phyloP scores from a whole-genome alignment of 2,113 vertebrate species.

The Rhinolophus sinicus region DNA sequence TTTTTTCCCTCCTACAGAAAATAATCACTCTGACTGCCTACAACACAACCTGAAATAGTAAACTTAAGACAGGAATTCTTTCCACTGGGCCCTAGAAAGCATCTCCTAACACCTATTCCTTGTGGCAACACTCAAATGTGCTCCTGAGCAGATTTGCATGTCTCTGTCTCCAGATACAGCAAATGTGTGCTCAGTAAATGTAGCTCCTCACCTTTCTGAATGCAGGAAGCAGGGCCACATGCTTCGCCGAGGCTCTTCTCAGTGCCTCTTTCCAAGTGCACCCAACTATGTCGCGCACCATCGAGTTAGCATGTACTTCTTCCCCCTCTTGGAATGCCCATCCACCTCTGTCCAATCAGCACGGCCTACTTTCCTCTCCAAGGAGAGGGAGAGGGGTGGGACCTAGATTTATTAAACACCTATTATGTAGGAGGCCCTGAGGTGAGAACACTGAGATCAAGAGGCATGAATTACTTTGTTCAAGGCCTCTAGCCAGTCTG shows the following conservation, averaged over 20 bases:
- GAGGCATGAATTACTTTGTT: neutral
- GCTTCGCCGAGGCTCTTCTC: neutral
- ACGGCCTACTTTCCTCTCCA: neutral
- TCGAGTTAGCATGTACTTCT: no score
- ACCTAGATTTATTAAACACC: neutral
- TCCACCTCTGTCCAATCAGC: no score
- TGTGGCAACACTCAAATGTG: neutral
- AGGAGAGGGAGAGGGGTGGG: no score
- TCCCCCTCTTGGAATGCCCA: accelerated
- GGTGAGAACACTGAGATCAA: neutral
- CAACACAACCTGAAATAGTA: neutral
- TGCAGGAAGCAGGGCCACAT: neutral
- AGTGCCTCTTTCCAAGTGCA: neutral
- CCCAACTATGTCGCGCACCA: neutral
- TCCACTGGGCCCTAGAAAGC: accelerated
- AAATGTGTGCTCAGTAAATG: neutral
- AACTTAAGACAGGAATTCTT: neutral
- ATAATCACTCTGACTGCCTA: neutral
- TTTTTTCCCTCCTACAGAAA: neutral
- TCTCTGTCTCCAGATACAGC: neutral
- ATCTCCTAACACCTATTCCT: no score
- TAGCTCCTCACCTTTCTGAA: no score
- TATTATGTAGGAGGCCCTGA: no score
- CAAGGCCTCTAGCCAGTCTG: neutral
- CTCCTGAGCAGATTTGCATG: neutral